Base-by-base conservation (phyloP, 2,888 invertebrate species). In the Eupithecia subfuscata region DNA sequence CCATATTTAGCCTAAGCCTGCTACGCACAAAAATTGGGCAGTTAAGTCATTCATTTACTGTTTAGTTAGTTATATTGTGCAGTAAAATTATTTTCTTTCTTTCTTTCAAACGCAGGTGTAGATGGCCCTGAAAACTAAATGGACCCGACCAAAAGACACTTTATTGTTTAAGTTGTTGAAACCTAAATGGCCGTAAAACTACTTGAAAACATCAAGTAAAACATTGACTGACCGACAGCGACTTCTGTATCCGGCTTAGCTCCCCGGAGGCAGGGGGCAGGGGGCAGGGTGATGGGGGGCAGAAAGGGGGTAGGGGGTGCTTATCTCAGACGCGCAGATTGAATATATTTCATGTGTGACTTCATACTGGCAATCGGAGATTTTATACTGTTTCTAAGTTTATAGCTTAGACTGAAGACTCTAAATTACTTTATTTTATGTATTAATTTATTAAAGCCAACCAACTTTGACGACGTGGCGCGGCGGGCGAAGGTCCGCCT, bases 311-410 rank as follows among this genome's bases (percentile, higher is more conserved):
- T 79, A 78, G 87, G 87, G 84, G 84, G 83, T 84, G 73, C 95
- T 96, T 96, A 96, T 96, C 96, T 91, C 91, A 82, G 85, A 91
- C 91, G 92, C 95, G 95, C 96, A 96, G 96, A 96, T 96, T 96
- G 96, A 96, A 96, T 96, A 96, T 96, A 96, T 96, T 96, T 96
- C 96, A 96, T 95, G 95, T 95, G 95, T 93, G 91, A 88, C 86
- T 90, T 89, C 89, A 87, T 89, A 85, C 87, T 86, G 84, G 83
- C 80, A 84, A 81, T 87, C 85, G 81, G 84, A 86, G 84, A 88
- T 85, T 87, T 85, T 85, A 79, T 79, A 80, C 79, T 75, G 79
- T 78, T 79, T 79, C 74, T 69, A 77, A 80, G 77, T 79, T 78
- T 75, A 74, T 78, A 77, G 43, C 60, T n/a, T 12, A 12, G 0